Evolutionary conservation across 1,140 invertebrate genomes (phyloP).

Genomic region (Cydia fagiglandana): DNA sequence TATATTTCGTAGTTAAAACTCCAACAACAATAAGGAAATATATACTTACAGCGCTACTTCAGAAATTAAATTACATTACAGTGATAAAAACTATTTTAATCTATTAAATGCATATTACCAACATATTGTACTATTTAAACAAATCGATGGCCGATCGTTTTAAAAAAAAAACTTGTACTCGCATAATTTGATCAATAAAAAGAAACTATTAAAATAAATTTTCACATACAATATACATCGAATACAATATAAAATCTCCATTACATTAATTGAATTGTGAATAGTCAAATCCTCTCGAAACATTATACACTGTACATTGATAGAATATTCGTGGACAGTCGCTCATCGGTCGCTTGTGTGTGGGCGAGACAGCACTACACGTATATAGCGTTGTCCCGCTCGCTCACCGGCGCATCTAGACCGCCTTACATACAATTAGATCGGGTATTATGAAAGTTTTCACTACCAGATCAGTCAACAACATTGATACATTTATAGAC

Average conservation of each 20-base stretch:
- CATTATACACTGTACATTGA: conserved; percentile 62
- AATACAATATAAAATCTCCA: conserved; percentile 61
- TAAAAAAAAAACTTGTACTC: conserved; percentile 63
- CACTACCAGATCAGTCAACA: conserved; percentile 6
- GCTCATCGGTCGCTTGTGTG: not conserved
- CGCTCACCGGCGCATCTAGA: too few species aligned
- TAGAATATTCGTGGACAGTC: conserved; percentile 37
- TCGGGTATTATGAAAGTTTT: not conserved
- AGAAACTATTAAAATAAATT: conserved; percentile 61
- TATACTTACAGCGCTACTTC: conserved; percentile 44
- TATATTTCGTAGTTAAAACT: conserved; percentile 23
- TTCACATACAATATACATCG: conserved; percentile 68
- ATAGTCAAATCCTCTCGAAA: conserved; percentile 46
- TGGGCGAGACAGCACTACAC: not conserved
- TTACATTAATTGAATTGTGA: conserved; percentile 37
- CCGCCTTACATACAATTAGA: not conserved
- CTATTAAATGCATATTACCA: conserved; percentile 70
- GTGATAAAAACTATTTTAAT: conserved; percentile 58
- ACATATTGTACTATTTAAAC: conserved; percentile 63
- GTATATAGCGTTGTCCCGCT: not conserved
- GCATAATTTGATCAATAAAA: conserved; percentile 58
- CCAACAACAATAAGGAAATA: conserved; percentile 40
- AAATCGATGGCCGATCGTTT: conserved; percentile 51
- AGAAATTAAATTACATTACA: conserved; percentile 56
- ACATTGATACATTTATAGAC: conserved; percentile 1